Evolutionary conservation across 2,888 invertebrate species (phyloP), one percentile per base, ranked within the genome.

Genomic region (Andrena praecox): DNA sequence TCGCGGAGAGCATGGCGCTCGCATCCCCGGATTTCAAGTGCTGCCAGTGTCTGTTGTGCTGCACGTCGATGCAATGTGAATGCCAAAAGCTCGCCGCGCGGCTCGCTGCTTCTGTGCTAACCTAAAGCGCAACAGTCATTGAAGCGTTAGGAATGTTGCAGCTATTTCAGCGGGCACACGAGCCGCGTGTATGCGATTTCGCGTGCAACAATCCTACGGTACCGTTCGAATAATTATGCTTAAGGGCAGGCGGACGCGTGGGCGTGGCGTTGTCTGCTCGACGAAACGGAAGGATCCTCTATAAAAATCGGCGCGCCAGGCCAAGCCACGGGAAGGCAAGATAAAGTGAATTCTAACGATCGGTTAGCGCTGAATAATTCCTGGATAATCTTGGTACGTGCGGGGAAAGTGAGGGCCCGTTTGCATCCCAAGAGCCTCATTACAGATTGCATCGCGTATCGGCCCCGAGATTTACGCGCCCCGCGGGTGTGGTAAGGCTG

Each of bases 341-440:
- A 90, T 89, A 90, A 90, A 92, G 90, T 89, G 90, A 91, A 92
- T 92, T 85, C 89, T 89, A 90, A 91, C 91, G 91, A 92, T 91
- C 89, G 87, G 85, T 80, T 85, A 82, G 84, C 77, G 78, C 82
- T 85, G 91, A 91, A 92, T 92, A 92, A 92, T 91, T 90, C 87
- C 71, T 69, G 87, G 87, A 90, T 89, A 91, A 90, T 87, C 88
- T 85, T 75, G 74, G 87, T 82, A 90, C 90, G 90, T 89, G 91
- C 85, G 78, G 85, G 69, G 89, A 88, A 89, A 90, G 87, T 87
- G 84, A 87, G 90, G 83, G 77, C 71, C 63, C 85, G 78, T 85
- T 89, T 85, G 88, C 88, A 89, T 88, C 82, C 74, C 79, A 78
- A 89, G 72, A 63, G 80, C 75, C 83, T 89, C 85, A 79, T 90